A percentile compares a stretch with the other conserved stretches of the same genome.
These are phyloP conservation scores for Pseudorasbora parva DNA, from an alignment of 2,113 vertebrate species.

Conservation along the genomic window DNA sequence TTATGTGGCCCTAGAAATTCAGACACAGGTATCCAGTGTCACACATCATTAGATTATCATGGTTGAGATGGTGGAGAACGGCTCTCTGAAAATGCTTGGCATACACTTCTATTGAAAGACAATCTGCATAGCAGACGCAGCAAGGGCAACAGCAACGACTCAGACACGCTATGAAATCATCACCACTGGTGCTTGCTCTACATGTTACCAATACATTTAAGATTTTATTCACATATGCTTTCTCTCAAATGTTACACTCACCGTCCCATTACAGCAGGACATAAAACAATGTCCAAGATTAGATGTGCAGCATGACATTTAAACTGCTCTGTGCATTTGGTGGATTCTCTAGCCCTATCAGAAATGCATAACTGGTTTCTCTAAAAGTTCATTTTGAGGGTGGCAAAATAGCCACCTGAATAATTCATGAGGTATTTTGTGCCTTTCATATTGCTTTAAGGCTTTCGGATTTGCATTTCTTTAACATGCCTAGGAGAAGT, in stretches of 20 bases:
- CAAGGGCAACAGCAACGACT: constrained; percentile 40
- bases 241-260: constrained; percentile 3
- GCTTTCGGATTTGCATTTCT: constrained; percentile 64
- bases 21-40: constrained; percentile 49
- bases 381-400: constrained; percentile 56
- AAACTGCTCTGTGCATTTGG: constrained; percentile 40
- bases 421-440: constrained; percentile 71
- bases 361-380: constrained; percentile 56
- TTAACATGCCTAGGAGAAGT: constrained; percentile 62
- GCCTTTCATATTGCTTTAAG: constrained; percentile 65
- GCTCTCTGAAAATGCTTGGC: constrained; percentile 42
- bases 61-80: constrained; percentile 40
- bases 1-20: constrained; percentile 30
- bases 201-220: neutral
- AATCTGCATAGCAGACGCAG: constrained; percentile 41
- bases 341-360: constrained; percentile 60
- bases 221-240: constrained; percentile 4
- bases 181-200: neutral
- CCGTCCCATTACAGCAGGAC: constrained; percentile 6
- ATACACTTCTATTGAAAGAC: constrained; percentile 48
- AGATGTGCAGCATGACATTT: constrained; percentile 41
- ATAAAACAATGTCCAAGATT: constrained; percentile 49
- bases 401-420: constrained; percentile 62
- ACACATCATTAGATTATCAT: constrained; percentile 45
- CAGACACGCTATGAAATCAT: neutral